Percentiles rank a stretch among this genome's conserved stretches.
These are phyloP conservation scores for Arctia plantaginis DNA, from an alignment of 2,888 invertebrate species.

Conservation along the genomic window DNA sequence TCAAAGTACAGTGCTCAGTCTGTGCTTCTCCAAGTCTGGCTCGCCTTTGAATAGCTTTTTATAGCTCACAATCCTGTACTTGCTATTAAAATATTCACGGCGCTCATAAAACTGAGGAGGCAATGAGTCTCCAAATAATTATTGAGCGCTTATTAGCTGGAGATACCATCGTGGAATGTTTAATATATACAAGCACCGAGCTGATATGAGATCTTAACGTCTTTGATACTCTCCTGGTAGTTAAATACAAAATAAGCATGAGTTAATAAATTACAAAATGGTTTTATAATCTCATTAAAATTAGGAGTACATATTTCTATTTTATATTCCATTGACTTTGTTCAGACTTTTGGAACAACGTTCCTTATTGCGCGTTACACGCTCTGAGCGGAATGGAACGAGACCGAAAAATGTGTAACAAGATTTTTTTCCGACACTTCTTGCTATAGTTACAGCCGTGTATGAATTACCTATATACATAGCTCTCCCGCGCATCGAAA, in stretches of 20 bases:
- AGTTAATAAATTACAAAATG: slow-evolving; percentile 61
- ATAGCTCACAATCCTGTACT: slow-evolving; percentile 51
- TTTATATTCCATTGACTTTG: slow-evolving; percentile 56
- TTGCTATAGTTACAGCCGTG: too few relatives aligned
- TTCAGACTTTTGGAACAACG: slow-evolving; percentile 34
- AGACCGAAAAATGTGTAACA: too few relatives aligned
- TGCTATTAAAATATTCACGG: slow-evolving; percentile 68
- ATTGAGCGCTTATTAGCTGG: slow-evolving; percentile 66
- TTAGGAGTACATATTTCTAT: slow-evolving; percentile 52
- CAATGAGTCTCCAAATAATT: slow-evolving; percentile 68
- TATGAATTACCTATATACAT: too few relatives aligned
- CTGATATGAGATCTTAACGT: slow-evolving; percentile 57
- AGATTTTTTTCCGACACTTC: too few relatives aligned
- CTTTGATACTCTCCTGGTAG: slow-evolving; percentile 62
- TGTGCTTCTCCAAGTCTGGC: not conserved
- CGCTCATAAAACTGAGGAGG: slow-evolving; percentile 63
- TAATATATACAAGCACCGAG: slow-evolving; percentile 56
- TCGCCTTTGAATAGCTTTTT: slow-evolving; percentile 27
- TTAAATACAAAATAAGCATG: slow-evolving; percentile 58
- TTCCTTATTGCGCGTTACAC: too few relatives aligned
- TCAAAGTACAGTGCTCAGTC: not conserved
- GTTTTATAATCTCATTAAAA: slow-evolving; percentile 50
- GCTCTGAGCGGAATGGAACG: too few relatives aligned
- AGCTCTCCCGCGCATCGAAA: too few relatives aligned
- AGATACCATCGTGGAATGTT: slow-evolving; percentile 69